Percentiles rank a stretch among this genome's conserved stretches.
phyloP scores from a whole-genome alignment of 2,113 vertebrate species.

The Platichthys flesus region DNA sequence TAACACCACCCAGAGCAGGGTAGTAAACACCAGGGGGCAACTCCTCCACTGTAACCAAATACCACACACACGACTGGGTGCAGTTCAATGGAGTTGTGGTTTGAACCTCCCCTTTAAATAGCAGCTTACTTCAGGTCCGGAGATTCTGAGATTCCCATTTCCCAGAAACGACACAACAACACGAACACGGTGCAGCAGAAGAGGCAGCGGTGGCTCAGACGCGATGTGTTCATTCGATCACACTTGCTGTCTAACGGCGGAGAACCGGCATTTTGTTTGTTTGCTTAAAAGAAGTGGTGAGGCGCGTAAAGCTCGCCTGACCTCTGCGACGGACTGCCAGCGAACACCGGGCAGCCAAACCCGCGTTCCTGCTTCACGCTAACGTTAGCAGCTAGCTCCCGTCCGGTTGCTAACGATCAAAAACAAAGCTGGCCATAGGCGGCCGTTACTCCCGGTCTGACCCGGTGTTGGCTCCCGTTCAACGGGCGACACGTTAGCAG shows the following conservation, averaged over 20 bases:
- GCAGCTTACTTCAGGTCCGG: slow-evolving; percentile 30
- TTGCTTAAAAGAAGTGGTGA: not conserved
- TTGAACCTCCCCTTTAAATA: slow-evolving; percentile 48
- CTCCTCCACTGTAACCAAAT: not conserved
- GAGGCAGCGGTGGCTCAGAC: no score
- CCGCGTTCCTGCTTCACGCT: slow-evolving; percentile 12
- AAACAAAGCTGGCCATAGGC: slow-evolving; percentile 5
- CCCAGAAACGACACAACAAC: not conserved
- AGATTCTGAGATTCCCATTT: slow-evolving; percentile 10
- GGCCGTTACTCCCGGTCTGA: not conserved
- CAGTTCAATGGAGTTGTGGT: not conserved
- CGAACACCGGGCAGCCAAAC: not conserved
- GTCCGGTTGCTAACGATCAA: not conserved
- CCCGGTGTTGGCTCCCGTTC: not conserved
- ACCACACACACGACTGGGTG: not conserved
- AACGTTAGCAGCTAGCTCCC: slow-evolving; percentile 27
- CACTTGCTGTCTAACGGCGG: not conserved
- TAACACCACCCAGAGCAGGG: slow-evolving; percentile 12
- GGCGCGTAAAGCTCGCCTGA: not conserved
- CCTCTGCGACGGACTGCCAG: slow-evolving; percentile 30
- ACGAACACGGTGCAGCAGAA: not conserved
- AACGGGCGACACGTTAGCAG: not conserved
- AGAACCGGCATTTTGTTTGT: not conserved
- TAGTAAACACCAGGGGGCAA: slow-evolving; percentile 33
- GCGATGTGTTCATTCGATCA: no score